Conservation (phyloP, 2,888 invertebrate species). For the Andrena camellia region DNA sequence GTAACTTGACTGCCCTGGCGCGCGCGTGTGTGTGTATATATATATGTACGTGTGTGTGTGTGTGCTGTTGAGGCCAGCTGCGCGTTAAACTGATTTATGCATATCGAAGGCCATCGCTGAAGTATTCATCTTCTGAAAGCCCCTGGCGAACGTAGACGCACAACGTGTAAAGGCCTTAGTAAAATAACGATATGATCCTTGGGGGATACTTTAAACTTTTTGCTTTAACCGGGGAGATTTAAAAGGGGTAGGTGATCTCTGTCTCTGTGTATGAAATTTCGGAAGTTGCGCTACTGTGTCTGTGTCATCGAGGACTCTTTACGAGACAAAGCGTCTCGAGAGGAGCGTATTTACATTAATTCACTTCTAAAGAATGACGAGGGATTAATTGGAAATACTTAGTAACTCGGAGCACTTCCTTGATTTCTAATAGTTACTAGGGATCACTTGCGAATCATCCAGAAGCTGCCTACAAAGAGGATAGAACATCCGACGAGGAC, state of each 20-base stretch:
- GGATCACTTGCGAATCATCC: neutral
- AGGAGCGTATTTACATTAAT: too few species aligned
- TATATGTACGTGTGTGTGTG: neutral
- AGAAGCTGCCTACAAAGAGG: too few species aligned
- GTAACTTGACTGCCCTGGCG: constrained; percentile 16
- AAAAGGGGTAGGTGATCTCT: neutral
- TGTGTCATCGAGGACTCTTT: too few species aligned
- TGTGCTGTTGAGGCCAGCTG: constrained; percentile 32
- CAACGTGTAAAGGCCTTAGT: neutral
- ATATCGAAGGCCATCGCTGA: constrained; percentile 33
- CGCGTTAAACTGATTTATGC: constrained; percentile 38
- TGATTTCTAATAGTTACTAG: neutral
- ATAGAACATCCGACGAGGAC: constrained; percentile 1
- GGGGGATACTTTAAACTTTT: neutral
- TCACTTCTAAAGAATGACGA: too few species aligned
- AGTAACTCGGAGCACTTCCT: too few species aligned
- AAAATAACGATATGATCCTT: constrained; percentile 16
- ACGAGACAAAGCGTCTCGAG: too few species aligned
- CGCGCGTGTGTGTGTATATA: neutral
- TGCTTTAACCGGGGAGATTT: neutral
- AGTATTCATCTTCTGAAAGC: constrained; percentile 37
- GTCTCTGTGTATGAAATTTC: neutral
- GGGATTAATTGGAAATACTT: too few species aligned
- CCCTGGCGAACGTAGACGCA: neutral
- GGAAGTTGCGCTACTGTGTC: too few species aligned